phyloP scores from a whole-genome alignment of 2,888 invertebrate genomes.

The Drosophila maculinotata region DNA sequence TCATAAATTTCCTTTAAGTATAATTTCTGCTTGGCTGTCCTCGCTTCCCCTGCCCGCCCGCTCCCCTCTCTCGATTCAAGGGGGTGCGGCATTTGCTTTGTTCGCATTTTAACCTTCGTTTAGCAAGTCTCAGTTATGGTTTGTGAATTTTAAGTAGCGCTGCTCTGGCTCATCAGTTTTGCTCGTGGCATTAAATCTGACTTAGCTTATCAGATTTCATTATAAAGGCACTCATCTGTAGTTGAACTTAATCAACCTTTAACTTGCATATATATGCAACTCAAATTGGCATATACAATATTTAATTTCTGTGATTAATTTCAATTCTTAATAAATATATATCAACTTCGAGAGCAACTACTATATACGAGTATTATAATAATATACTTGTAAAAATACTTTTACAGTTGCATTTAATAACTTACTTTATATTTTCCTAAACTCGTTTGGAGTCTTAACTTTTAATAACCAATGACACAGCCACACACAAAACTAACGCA shows the following conservation, averaged over 20 bases:
- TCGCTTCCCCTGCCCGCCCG: constrained; percentile 1
- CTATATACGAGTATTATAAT: too few species aligned
- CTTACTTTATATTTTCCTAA: too few species aligned
- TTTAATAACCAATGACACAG: not conserved
- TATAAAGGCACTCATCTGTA: constrained; percentile 30
- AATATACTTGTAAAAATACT: too few species aligned
- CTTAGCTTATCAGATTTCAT: constrained; percentile 51
- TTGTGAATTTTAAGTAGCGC: constrained; percentile 70
- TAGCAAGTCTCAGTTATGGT: constrained; percentile 77
- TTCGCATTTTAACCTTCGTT: constrained; percentile 74
- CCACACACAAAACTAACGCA: not conserved
- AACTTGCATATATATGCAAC: not conserved
- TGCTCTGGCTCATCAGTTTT: constrained; percentile 33
- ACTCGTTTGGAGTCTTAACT: not conserved
- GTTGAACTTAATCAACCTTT: constrained; percentile 3
- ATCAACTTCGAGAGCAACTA: too few species aligned
- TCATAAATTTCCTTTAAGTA: constrained; percentile 75
- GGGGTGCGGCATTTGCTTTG: constrained; percentile 53
- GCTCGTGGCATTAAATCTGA: constrained; percentile 34
- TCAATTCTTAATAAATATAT: too few species aligned
- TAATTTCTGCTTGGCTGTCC: constrained; percentile 51
- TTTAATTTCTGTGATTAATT: too few species aligned
- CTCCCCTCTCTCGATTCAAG: constrained; percentile 2
- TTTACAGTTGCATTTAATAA: too few species aligned
- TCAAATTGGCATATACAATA: not conserved